These are phyloP conservation scores for Lepus oiostolus DNA, from an alignment of 2,797 vertebrate species.

Conservation along the genomic window DNA sequence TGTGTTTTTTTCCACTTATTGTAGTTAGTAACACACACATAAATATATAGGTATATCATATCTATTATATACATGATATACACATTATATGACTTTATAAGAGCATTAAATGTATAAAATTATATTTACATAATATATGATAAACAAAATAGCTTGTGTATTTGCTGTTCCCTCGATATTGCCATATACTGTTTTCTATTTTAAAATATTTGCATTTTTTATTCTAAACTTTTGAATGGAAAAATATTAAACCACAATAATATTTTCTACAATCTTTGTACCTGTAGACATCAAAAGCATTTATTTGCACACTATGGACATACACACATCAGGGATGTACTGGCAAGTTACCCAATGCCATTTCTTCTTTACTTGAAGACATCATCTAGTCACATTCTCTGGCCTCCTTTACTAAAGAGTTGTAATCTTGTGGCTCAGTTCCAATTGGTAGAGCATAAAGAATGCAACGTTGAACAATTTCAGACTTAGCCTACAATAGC, in stretches of 20 bases:
- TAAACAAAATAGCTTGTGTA: background rate
- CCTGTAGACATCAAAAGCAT: background rate
- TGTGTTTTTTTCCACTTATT: background rate
- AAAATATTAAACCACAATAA: background rate
- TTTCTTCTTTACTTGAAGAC: background rate
- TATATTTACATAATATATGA: background rate
- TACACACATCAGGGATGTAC: background rate
- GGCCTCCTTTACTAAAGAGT: background rate
- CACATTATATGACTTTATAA: background rate
- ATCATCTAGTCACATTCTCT: background rate
- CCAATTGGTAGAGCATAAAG: background rate
- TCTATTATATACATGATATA: no score
- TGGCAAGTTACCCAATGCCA: background rate
- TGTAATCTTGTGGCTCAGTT: background rate
- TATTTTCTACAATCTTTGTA: background rate
- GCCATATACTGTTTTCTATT: background rate
- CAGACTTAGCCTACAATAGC: background rate
- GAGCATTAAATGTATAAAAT: background rate
- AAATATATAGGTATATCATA: no score
- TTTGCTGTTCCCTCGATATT: background rate
- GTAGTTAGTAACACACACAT: background rate
- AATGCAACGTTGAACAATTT: background rate
- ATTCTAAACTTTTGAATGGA: background rate
- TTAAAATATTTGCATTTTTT: conserved; percentile 14
- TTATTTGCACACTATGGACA: background rate